phyloP scores from a whole-genome alignment of 2,797 vertebrate genomes.

The Momotus momota region DNA sequence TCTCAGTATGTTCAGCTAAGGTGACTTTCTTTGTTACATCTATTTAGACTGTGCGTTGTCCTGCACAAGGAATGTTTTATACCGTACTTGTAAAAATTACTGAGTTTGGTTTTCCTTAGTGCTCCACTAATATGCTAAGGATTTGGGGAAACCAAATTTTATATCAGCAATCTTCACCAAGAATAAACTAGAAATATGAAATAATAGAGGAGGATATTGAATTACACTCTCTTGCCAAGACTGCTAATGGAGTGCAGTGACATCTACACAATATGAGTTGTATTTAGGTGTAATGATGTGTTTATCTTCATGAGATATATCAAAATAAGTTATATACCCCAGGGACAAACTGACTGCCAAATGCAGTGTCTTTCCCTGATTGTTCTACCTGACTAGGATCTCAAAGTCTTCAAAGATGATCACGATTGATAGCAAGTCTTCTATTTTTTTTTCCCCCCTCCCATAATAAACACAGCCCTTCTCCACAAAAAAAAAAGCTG shows the following conservation, averaged over 20 bases:
- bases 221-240: neutral
- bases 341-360: neutral
- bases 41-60: neutral
- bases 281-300: neutral
- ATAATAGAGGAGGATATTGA: neutral
- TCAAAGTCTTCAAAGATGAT: neutral
- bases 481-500: neutral
- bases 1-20: rapidly evolving
- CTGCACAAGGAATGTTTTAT: neutral
- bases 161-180: neutral
- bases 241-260: neutral
- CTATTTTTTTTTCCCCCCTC: no score
- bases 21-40: neutral
- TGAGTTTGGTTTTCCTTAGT: neutral
- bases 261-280: neutral
- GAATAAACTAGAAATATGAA: neutral
- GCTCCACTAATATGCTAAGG: neutral
- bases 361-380: rapidly evolving
- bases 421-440: neutral
- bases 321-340: neutral
- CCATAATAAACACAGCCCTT: neutral
- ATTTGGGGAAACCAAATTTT: neutral
- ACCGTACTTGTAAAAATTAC: neutral
- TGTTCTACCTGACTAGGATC: neutral
- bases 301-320: neutral